Evolutionary conservation across 2,888 invertebrate species (phyloP), one percentile per base, ranked within the genome.

Genomic region (Odontomyia ornata): DNA sequence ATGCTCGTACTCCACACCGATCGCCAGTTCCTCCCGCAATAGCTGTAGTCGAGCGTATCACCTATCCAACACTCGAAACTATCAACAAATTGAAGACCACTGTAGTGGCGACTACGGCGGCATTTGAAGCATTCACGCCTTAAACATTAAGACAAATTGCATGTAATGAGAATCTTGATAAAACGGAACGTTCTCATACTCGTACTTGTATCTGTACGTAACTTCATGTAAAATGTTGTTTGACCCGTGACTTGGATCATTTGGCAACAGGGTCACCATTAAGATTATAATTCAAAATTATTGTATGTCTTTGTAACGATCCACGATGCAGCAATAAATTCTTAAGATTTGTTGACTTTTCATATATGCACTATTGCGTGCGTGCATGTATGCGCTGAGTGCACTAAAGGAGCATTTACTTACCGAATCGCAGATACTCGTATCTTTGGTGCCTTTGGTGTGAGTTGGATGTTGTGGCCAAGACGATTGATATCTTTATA

Each of bases 121-220:
- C 27, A 21, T 65, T 18, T 36, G 36, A 36, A 36, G 36, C 36
- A 9, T 36, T 36, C 36, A 36, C 36, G 78, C 62, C 56, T 52
- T 72, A 72, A 71, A 71, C 71, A 76, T 73, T 52, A 65, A 77
- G 77, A 78, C 75, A 78, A 78, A 78, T 78, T 77, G 56, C 77
- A 46, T 57, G 76, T 78, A 78, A 78, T 77, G 73, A 77, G 78
- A 77, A 78, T 78, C 78, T 78, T 78, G 78, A 78, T 78, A 76
- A 78, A 75, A 76, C 62, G 56, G 36, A 36, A 36, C 36, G 36
- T n/a, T n/a, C n/a, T n/a, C n/a, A n/a, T n/a, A n/a, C n/a, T n/a
- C n/a, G n/a, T n/a, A n/a, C n/a, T n/a, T n/a, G n/a, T 36, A 36
- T 36, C 3, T 9, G 36, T 36, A 36, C 43, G 47, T 71, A 75